Conservation (phyloP, 1,140 invertebrate genomes). For the Euschistus heros region DNA sequence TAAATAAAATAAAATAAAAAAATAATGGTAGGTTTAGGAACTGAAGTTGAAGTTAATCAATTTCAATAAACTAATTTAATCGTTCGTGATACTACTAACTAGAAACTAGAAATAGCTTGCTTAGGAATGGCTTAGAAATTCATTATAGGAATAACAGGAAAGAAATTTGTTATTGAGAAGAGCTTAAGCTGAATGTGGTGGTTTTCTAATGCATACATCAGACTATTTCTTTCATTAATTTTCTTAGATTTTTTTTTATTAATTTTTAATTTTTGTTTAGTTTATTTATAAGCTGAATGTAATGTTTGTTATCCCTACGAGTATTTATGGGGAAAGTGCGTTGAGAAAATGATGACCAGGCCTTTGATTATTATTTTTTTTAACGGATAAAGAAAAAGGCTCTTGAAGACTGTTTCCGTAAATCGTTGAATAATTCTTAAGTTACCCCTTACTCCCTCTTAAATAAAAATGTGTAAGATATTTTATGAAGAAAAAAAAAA, state of each 20-base stretch:
- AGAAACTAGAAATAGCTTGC: no score
- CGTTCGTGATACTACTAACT: no score
- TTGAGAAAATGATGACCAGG: background rate
- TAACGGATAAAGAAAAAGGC: background rate
- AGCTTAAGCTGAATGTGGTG: constrained; percentile 2
- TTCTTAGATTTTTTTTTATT: background rate
- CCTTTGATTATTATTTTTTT: constrained; percentile 2
- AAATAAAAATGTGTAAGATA: no score
- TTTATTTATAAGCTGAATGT: background rate
- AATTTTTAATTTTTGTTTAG: background rate
- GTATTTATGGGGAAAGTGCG: background rate
- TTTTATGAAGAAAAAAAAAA: background rate
- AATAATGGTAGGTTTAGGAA: no score
- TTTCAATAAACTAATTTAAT: no score
- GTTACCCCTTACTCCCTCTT: constrained; percentile 1
- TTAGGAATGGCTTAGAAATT: no score
- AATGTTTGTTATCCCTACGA: background rate
- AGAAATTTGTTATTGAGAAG: constrained; percentile 7
- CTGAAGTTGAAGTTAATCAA: no score
- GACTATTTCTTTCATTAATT: background rate
- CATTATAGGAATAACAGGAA: no score
- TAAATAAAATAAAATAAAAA: no score
- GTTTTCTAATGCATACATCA: background rate
- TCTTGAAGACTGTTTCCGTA: constrained; percentile 1
- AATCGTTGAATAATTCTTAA: background rate